Conservation (phyloP, 2,113 vertebrate genomes). For the Bos javanicus region DNA sequence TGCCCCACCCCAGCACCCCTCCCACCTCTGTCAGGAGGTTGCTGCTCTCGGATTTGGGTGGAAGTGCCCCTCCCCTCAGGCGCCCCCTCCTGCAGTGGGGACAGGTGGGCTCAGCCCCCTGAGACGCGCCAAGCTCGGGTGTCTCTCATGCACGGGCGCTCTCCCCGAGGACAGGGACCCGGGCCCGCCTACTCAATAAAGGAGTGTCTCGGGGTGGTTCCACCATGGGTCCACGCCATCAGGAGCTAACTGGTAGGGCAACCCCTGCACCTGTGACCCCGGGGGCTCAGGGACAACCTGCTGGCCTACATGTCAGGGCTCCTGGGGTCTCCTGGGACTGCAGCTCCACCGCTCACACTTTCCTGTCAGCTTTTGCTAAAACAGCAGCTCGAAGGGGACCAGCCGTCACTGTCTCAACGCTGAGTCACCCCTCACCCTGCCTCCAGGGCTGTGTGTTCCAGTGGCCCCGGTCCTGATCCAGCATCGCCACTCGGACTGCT, state of each 20-base stretch:
- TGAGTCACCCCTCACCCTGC: rapidly evolving
- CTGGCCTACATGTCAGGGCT: not conserved
- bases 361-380: not conserved
- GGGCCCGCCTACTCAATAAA: rapidly evolving
- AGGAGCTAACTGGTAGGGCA: not conserved
- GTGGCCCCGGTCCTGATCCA: rapidly evolving
- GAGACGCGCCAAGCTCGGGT: not conserved
- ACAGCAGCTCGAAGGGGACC: not conserved
- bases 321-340: not conserved
- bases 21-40: not conserved
- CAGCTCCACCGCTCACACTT: not conserved
- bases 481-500: not conserved
- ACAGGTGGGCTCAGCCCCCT: rapidly evolving
- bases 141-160: rapidly evolving
- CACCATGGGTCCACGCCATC: rapidly evolving
- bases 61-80: not conserved
- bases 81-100: not conserved
- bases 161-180: not conserved
- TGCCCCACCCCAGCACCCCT: not conserved
- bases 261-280: too few species aligned
- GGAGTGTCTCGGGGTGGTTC: rapidly evolving
- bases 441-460: not conserved
- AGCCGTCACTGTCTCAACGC: not conserved
- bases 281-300: rapidly evolving
- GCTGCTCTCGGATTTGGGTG: rapidly evolving